These are phyloP conservation scores for Actinia equina DNA, from an alignment of 64 coral and sea anemone genomes.

Conservation along the genomic window DNA sequence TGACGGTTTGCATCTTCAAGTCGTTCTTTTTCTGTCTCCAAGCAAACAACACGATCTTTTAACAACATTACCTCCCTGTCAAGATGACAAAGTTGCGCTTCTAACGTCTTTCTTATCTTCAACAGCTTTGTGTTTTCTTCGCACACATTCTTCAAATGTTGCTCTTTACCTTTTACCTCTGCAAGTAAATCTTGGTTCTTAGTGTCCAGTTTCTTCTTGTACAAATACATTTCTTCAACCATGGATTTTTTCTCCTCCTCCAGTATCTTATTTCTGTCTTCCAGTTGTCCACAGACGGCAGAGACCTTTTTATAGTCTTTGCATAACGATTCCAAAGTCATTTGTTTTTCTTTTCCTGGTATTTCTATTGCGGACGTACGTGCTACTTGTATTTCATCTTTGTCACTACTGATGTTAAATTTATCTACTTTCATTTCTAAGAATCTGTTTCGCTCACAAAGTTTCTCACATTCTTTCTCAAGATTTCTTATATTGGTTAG, in stretches of 20 bases:
- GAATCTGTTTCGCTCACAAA: conserved; percentile 11
- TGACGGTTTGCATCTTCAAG: conserved; percentile 64
- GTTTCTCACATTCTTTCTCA: conserved; percentile 24
- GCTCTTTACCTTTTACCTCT: conserved; percentile 48
- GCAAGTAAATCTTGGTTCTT: conserved; percentile 55
- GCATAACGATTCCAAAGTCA: neutral
- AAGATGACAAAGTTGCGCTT: conserved; percentile 25
- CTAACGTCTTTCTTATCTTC: conserved; percentile 41
- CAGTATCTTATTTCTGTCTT: neutral
- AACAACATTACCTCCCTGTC: conserved; percentile 44
- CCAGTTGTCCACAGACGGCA: neutral
- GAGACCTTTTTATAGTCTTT: neutral
- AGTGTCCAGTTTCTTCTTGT: conserved; percentile 51
- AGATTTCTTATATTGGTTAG: neutral
- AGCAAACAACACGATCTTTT: conserved; percentile 18
- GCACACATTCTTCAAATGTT: conserved; percentile 16
- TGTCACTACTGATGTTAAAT: neutral
- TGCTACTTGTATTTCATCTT: neutral
- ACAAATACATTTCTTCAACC: conserved; percentile 3
- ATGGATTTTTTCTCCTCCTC: neutral
- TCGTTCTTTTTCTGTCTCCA: conserved; percentile 57
- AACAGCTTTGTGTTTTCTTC: conserved; percentile 35
- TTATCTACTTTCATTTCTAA: neutral
- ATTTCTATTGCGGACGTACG: neutral
- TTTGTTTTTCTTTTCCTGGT: neutral